Evolutionary conservation across 37 sponge, comb jelly and placozoan genomes (phyloP).

Genomic region (Eunapius fragilis): DNA sequence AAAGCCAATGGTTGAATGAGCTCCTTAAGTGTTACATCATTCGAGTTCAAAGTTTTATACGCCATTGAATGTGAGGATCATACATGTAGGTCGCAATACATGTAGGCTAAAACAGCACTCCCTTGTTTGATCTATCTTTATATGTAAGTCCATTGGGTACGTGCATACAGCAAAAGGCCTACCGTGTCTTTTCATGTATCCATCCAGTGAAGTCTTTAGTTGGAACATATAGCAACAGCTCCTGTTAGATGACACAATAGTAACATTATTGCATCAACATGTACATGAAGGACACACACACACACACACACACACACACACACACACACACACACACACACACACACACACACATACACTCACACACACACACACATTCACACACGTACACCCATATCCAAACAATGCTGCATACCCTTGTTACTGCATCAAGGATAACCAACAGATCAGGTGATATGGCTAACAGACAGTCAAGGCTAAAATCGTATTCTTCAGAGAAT

Average conservation of each 20-base stretch:
- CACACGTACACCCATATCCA: too few relatives aligned
- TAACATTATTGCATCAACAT: not conserved
- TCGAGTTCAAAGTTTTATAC: too few relatives aligned
- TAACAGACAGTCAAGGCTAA: conserved; percentile 32
- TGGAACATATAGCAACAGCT: conserved; percentile 62
- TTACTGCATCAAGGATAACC: conserved; percentile 18
- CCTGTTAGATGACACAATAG: conserved; percentile 1
- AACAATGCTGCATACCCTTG: too few relatives aligned
- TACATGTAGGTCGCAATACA: not conserved
- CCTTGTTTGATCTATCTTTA: not conserved
- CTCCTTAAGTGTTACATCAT: too few relatives aligned
- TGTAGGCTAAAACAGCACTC: not conserved
- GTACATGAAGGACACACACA: too few relatives aligned
- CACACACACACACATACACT: too few relatives aligned
- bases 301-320: too few relatives aligned
- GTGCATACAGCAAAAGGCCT: not conserved
- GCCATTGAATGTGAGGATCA: too few relatives aligned
- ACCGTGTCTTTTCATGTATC: conserved; percentile 19
- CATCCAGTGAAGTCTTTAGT: conserved; percentile 63
- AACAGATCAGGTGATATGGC: conserved; percentile 58
- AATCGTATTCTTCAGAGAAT: conserved; percentile 68
- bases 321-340: too few relatives aligned
- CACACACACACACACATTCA: too few relatives aligned
- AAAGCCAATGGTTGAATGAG: too few relatives aligned
- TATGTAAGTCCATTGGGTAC: not conserved